These are phyloP conservation scores for Chironex yamaguchii DNA, from an alignment of 30 jellyfish, hydroid and myxozoan genomes.

Conservation along the genomic window DNA sequence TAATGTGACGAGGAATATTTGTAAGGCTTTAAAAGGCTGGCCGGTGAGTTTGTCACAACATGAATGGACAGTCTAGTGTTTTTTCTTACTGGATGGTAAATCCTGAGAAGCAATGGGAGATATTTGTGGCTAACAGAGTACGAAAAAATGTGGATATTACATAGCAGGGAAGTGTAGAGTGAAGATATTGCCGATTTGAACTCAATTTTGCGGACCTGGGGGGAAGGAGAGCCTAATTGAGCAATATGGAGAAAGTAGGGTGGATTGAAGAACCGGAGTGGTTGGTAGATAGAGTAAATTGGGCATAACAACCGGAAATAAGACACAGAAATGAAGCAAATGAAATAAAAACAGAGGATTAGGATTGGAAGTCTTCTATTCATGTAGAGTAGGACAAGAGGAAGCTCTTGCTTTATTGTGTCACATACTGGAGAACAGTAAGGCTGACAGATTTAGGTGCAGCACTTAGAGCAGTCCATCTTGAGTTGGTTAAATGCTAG, in stretches of 20 bases:
- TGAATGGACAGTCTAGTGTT: conserved; percentile 70
- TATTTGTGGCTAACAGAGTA: conserved; percentile 33
- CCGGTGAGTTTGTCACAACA: conserved; percentile 12
- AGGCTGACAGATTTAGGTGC: conserved; percentile 21
- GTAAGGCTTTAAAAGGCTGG: conserved; percentile 19
- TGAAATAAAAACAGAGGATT: too few relatives aligned
- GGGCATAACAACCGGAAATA: too few relatives aligned
- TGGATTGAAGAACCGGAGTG: conserved; percentile 65
- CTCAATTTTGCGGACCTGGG: conserved; percentile 59
- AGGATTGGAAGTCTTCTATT: too few relatives aligned
- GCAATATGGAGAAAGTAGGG: conserved; percentile 23
- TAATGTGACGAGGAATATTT: conserved; percentile 31
- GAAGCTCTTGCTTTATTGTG: conserved; percentile 24
- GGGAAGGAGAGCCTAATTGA: conserved; percentile 41
- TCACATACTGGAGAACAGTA: conserved; percentile 49
- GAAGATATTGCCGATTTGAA: conserved; percentile 28
- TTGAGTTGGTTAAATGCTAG: conserved; percentile 10
- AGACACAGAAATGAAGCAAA: too few relatives aligned
- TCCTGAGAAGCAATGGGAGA: conserved; percentile 57
- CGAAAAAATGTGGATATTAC: conserved; percentile 14
- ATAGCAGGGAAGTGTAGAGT: background rate
- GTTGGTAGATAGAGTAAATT: too few relatives aligned
- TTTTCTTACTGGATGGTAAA: conserved; percentile 49
- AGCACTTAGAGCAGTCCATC: conserved; percentile 6
- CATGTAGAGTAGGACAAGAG: conserved; percentile 5